Evolutionary conservation across 2,113 vertebrate genomes (phyloP).

Genomic region (Petrocephalus zakoni): DNA sequence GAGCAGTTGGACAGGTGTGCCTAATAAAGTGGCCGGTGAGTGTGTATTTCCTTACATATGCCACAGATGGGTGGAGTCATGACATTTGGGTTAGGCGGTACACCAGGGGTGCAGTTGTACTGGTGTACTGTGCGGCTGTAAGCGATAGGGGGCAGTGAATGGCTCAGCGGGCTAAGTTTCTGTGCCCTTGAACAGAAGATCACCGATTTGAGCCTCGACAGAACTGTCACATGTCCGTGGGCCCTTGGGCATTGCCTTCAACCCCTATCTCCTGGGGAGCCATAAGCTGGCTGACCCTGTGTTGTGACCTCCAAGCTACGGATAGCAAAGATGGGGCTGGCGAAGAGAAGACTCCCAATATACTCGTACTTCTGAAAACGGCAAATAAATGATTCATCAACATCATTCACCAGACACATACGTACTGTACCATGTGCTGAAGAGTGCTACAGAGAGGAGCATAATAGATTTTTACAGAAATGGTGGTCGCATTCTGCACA

Average conservation of each 20-base stretch:
- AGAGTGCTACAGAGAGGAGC: neutral
- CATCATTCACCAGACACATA: neutral
- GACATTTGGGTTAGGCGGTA: neutral
- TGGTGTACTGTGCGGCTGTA: neutral
- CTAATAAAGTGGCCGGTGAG: too few relatives aligned
- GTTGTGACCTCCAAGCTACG: neutral
- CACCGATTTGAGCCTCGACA: neutral
- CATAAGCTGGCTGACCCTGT: neutral
- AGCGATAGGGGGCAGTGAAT: neutral
- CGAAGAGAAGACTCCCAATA: neutral
- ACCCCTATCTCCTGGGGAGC: neutral
- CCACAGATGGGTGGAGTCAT: slow-evolving; percentile 11
- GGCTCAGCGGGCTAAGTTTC: neutral
- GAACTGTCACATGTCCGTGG: neutral
- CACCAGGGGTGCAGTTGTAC: neutral
- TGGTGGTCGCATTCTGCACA: neutral
- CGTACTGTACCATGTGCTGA: neutral
- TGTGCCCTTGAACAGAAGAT: neutral
- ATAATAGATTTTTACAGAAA: neutral
- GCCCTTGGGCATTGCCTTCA: neutral
- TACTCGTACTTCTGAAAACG: neutral
- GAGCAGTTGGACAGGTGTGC: too few relatives aligned
- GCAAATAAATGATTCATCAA: neutral
- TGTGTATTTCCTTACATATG: too few relatives aligned
- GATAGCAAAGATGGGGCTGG: neutral